phyloP scores from a whole-genome alignment of 1,140 invertebrate genomes.

The Drosophila lacertosa region DNA sequence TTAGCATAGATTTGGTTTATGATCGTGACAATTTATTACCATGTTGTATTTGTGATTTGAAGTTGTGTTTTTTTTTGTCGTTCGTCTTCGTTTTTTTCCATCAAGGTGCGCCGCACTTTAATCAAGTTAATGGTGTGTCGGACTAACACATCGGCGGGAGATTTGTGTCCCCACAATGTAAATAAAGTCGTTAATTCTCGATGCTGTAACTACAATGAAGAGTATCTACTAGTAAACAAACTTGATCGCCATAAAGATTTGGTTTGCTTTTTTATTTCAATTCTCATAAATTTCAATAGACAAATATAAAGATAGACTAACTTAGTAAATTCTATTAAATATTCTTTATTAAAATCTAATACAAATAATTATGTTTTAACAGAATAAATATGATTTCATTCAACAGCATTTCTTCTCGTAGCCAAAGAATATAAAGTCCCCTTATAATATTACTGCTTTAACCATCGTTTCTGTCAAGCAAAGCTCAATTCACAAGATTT shows the following conservation, averaged over 20 bases:
- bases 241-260: too few relatives aligned
- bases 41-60: constrained; percentile 23
- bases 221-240: too few relatives aligned
- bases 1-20: constrained; percentile 60
- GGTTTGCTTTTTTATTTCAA: too few relatives aligned
- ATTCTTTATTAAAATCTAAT: neutral
- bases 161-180: neutral
- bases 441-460: too few relatives aligned
- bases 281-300: too few relatives aligned
- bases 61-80: constrained; percentile 1
- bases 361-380: neutral
- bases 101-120: constrained; percentile 32
- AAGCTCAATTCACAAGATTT: neutral
- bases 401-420: too few relatives aligned
- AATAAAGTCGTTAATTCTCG: neutral
- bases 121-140: constrained; percentile 66
- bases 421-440: too few relatives aligned
- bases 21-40: constrained; percentile 48
- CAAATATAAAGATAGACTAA: neutral
- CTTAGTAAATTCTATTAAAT: neutral
- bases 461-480: too few relatives aligned
- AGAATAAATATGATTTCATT: neutral
- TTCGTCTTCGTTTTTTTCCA: neutral
- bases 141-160: constrained; percentile 23
- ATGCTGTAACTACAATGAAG: neutral